phyloP scores from a whole-genome alignment of 2,113 vertebrate genomes.

The Macroglossus sobrinus region DNA sequence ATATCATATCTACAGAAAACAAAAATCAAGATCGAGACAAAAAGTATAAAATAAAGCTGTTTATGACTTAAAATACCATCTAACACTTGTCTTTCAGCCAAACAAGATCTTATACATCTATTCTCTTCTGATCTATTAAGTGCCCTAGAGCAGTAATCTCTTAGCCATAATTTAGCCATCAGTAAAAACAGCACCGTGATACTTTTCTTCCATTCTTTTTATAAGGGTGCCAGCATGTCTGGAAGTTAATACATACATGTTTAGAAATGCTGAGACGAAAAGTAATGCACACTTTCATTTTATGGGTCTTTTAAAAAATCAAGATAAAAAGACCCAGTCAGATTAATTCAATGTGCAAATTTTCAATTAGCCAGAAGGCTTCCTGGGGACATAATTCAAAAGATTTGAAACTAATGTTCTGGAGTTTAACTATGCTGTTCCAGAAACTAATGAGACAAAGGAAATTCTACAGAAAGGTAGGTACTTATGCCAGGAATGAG shows the following conservation, averaged over 20 bases:
- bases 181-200: conserved; percentile 46
- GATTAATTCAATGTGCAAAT: conserved; percentile 62
- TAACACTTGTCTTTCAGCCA: conserved; percentile 49
- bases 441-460: conserved; percentile 52
- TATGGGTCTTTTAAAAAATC: conserved; percentile 52
- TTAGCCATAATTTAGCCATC: conserved; percentile 47
- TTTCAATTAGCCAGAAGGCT: conserved; percentile 59
- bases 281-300: conserved; percentile 64
- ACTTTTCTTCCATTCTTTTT: conserved; percentile 59
- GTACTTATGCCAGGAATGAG: not conserved
- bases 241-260: conserved; percentile 51
- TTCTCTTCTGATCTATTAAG: conserved; percentile 56
- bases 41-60: conserved; percentile 48
- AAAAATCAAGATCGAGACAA: conserved; percentile 51
- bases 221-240: conserved; percentile 63
- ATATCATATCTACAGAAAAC: conserved; percentile 23
- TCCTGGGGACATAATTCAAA: conserved; percentile 58
- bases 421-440: conserved; percentile 18
- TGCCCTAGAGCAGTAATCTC: conserved; percentile 45
- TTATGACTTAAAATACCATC: conserved; percentile 47
- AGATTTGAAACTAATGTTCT: conserved; percentile 56
- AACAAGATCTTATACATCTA: conserved; percentile 49
- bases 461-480: conserved; percentile 35
- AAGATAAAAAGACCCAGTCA: conserved; percentile 60
- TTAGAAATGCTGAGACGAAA: conserved; percentile 66